These are phyloP conservation scores for Unio pictorum DNA, from an alignment of 2,888 invertebrate genomes.

Conservation along the genomic window DNA sequence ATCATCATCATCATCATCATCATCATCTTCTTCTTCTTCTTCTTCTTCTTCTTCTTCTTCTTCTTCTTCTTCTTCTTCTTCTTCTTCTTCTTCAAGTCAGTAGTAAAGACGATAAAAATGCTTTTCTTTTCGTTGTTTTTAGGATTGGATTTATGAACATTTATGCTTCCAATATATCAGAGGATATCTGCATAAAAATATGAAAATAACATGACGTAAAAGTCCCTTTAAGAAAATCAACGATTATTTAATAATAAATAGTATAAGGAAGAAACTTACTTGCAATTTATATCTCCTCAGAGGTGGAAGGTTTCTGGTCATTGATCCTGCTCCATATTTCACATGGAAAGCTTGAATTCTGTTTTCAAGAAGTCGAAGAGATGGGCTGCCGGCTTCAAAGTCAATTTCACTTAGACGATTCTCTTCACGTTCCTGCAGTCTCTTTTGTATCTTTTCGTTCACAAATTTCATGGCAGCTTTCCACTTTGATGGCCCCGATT, in stretches of 20 bases:
- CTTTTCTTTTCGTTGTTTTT: too few relatives aligned
- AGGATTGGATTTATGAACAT: too few relatives aligned
- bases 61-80: too few relatives aligned
- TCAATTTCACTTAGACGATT: constrained; percentile 41
- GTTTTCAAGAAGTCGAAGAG: constrained; percentile 55
- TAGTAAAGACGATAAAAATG: too few relatives aligned
- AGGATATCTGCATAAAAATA: background rate
- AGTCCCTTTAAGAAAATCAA: too few relatives aligned
- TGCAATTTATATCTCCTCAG: constrained; percentile 54
- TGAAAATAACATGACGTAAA: background rate
- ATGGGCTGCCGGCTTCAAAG: constrained; percentile 58
- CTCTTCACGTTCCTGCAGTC: constrained; percentile 12
- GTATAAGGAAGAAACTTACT: constrained; percentile 15
- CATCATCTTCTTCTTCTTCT: too few relatives aligned
- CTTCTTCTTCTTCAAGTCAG: too few relatives aligned
- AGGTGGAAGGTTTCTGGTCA: constrained; percentile 52
- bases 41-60: too few relatives aligned
- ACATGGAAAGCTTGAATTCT: constrained; percentile 56
- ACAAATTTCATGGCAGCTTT: constrained; percentile 47
- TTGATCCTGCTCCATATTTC: constrained; percentile 45
- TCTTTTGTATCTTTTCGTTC: constrained; percentile 47
- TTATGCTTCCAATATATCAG: background rate
- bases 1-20: too few relatives aligned
- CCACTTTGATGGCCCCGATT: constrained; percentile 28
- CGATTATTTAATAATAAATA: background rate